Conservation (phyloP, 2,113 vertebrate genomes). For the Machaerirhynchus nigripectus region DNA sequence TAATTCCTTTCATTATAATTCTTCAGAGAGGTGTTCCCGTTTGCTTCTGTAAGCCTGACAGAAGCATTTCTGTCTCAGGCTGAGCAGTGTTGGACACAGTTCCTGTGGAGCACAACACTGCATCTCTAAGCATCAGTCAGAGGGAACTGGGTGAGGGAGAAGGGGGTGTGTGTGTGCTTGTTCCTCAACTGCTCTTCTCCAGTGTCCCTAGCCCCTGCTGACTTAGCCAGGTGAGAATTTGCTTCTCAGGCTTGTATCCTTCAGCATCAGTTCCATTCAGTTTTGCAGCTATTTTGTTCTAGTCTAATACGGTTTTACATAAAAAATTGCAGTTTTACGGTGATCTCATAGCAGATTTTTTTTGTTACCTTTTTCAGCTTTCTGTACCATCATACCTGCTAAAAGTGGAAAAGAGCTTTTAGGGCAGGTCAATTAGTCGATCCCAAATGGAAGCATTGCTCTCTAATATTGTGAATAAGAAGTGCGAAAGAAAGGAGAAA, state of each 20-base stretch:
- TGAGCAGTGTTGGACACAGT: background rate
- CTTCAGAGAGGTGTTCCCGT: background rate
- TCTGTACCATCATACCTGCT: background rate
- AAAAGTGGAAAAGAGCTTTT: background rate
- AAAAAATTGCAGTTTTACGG: background rate
- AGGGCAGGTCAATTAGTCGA: background rate
- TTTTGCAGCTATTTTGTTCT: background rate
- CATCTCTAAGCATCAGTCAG: background rate
- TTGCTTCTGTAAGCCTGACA: background rate
- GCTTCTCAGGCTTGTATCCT: background rate
- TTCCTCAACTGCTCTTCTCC: background rate
- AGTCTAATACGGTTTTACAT: fast-evolving
- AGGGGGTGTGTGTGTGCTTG: background rate
- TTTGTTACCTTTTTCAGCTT: background rate
- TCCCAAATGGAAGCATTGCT: background rate
- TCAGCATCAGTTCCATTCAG: background rate
- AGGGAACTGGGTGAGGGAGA: background rate
- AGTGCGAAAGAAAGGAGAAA: background rate
- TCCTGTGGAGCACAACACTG: background rate
- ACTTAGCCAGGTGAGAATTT: background rate
- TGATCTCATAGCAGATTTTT: background rate
- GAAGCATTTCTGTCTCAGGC: background rate
- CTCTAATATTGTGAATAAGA: background rate
- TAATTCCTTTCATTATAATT: background rate
- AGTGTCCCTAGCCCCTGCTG: background rate